Evolutionary conservation across 2,888 invertebrate species (phyloP).

Genomic region (Meteorus colon): DNA sequence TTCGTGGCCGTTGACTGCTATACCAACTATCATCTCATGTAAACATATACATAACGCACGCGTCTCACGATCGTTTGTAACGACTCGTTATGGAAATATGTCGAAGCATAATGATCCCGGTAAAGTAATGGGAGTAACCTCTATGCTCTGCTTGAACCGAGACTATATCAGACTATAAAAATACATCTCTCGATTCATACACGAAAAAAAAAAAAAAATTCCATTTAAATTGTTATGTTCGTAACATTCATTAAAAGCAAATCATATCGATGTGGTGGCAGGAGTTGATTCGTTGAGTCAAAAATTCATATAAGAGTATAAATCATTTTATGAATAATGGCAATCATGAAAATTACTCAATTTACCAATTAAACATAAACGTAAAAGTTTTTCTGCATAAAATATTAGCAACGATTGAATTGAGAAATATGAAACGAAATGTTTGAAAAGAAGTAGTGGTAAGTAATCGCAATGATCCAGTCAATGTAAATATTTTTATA

Average conservation of each 20-base stretch:
- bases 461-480: slow-evolving; percentile 19
- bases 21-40: slow-evolving; percentile 11
- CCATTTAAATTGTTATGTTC: no score
- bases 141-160: neutral
- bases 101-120: slow-evolving; percentile 68
- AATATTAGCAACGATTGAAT: slow-evolving; percentile 45
- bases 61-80: slow-evolving; percentile 56
- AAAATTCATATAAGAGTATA: no score
- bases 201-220: no score
- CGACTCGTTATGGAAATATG: slow-evolving; percentile 70
- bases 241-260: no score
- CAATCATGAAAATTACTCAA: no score
- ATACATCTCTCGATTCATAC: no score
- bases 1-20: neutral
- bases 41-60: slow-evolving; percentile 39
- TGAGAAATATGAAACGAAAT: slow-evolving; percentile 44
- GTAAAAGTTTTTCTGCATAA: no score
- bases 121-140: slow-evolving; percentile 65
- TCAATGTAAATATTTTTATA: slow-evolving; percentile 8
- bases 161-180: no score
- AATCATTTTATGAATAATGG: no score
- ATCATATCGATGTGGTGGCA: no score
- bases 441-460: slow-evolving; percentile 20
- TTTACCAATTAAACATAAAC: no score
- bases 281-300: no score